A percentile compares a stretch with the other conserved stretches of the same genome.
Evolutionary conservation across 2,113 vertebrate species (phyloP).

Genomic region (Megaceryle torquata): DNA sequence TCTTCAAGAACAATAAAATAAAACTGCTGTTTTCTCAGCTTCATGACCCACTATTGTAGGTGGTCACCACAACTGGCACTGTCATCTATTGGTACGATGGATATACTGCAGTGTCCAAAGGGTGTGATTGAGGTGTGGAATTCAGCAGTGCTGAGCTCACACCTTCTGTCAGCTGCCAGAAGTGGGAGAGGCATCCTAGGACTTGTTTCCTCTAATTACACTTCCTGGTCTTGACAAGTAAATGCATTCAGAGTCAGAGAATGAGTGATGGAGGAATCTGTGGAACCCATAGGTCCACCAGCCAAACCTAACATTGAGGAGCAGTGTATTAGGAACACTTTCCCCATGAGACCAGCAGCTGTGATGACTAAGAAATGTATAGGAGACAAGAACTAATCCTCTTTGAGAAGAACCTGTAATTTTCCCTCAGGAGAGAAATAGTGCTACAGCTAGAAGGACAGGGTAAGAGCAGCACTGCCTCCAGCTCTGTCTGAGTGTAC

Average conservation of each 20-base stretch:
- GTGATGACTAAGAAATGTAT: not conserved
- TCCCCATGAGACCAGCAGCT: not conserved
- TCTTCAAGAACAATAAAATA: not conserved
- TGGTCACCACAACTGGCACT: not conserved
- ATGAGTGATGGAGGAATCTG: not conserved
- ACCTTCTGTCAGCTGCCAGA: slow-evolving; percentile 39
- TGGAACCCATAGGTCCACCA: not conserved
- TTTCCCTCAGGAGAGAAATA: not conserved
- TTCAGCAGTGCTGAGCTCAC: slow-evolving; percentile 43
- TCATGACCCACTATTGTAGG: not conserved
- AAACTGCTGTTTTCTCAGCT: not conserved
- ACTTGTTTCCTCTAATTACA: slow-evolving; percentile 42
- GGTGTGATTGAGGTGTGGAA: slow-evolving; percentile 42
- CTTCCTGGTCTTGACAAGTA: slow-evolving; percentile 49
- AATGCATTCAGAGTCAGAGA: not conserved
- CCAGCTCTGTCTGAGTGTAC: slow-evolving; percentile 1
- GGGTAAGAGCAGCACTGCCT: slow-evolving; percentile 7
- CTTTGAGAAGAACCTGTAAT: slow-evolving; percentile 9
- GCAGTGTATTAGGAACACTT: not conserved
- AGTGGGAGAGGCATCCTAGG: slow-evolving; percentile 38
- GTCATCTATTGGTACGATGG: not conserved
- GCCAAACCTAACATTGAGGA: not conserved
- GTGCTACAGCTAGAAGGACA: not conserved
- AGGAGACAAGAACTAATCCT: not conserved
- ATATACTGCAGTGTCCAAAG: not conserved